phyloP scores from a whole-genome alignment of 2,888 invertebrate species.

The Andrena flavipes region DNA sequence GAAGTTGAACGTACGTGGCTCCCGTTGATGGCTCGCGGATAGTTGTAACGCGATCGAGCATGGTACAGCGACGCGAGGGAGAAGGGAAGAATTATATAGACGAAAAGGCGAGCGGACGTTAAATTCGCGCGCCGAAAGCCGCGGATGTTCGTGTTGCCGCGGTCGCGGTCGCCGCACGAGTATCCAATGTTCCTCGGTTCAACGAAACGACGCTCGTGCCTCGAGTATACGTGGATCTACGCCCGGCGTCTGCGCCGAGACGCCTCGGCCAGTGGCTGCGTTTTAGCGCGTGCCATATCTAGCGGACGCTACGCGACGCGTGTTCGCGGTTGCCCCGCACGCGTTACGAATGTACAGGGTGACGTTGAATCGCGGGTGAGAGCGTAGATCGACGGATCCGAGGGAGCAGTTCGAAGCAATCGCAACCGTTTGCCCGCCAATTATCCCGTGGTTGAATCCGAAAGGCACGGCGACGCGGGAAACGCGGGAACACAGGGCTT shows the following conservation, averaged over 20 bases:
- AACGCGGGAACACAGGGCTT: neutral
- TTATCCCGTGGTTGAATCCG: no score
- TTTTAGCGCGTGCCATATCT: conserved; percentile 54
- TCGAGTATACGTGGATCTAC: conserved; percentile 19
- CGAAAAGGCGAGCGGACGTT: neutral
- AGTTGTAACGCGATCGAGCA: neutral
- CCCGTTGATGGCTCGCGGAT: neutral
- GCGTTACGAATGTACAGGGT: neutral
- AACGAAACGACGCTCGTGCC: conserved; percentile 53
- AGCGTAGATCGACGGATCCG: conserved; percentile 8
- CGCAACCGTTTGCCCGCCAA: no score
- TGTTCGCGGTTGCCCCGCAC: neutral
- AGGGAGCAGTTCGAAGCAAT: neutral
- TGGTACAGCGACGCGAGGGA: neutral
- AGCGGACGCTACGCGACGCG: conserved; percentile 1
- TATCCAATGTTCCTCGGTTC: conserved; percentile 58
- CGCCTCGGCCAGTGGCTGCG: conserved; percentile 38
- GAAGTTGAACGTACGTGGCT: neutral
- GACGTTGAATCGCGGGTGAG: neutral
- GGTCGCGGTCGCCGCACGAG: conserved; percentile 64
- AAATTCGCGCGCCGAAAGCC: neutral
- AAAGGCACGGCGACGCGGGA: neutral
- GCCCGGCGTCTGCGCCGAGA: conserved; percentile 70
- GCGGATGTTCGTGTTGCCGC: conserved; percentile 32
- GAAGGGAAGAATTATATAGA: neutral